These are phyloP conservation scores for Stenodema calcarata DNA, from an alignment of 2,888 invertebrate species.

Conservation along the genomic window DNA sequence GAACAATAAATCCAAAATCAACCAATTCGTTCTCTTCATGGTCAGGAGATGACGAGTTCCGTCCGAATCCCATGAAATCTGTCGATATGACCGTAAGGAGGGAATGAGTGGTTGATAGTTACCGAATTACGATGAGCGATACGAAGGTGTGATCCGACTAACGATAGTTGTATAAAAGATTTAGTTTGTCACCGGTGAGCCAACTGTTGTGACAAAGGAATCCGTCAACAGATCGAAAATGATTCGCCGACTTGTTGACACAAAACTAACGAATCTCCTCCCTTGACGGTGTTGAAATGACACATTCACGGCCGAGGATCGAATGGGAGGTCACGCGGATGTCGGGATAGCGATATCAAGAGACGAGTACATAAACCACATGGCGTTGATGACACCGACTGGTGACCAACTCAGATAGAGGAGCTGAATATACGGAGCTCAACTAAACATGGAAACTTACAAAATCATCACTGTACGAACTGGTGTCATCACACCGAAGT, in stretches of 20 bases:
- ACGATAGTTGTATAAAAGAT: no score
- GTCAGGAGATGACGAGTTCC: neutral
- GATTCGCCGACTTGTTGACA: neutral
- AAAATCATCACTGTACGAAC: no score
- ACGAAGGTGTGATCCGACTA: no score
- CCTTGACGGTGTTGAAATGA: neutral
- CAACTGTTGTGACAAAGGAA: neutral
- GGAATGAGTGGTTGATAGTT: no score
- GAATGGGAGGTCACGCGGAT: neutral
- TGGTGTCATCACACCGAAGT: no score
- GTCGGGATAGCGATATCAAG: neutral
- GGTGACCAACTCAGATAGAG: neutral
- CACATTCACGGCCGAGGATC: neutral
- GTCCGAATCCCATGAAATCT: neutral
- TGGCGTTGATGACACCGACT: neutral
- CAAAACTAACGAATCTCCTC: neutral
- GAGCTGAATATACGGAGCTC: neutral
- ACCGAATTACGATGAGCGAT: no score
- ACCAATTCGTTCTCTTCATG: slow-evolving; percentile 17
- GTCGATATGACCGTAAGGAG: neutral
- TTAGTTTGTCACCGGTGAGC: neutral
- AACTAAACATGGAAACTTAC: neutral
- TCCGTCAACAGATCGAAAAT: neutral
- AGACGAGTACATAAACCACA: neutral
- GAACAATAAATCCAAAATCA: slow-evolving; percentile 19